Conservation (phyloP, 2,797 vertebrate species). For the Uromys caudimaculatus region DNA sequence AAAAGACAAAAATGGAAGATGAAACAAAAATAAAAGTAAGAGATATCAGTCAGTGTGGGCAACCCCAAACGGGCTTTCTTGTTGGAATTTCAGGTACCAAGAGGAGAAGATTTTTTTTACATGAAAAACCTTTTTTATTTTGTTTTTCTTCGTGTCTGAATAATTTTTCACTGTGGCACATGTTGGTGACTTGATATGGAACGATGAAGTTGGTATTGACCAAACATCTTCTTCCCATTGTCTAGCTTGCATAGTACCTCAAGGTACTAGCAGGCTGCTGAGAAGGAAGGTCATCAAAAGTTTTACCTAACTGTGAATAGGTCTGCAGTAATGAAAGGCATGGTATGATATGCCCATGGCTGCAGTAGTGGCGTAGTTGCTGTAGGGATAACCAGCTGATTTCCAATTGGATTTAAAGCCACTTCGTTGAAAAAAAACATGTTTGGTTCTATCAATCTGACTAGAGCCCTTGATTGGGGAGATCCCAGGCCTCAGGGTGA, state of each 20-base stretch:
- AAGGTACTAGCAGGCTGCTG: too few relatives aligned
- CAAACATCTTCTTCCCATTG: not conserved
- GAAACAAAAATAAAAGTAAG: conserved; percentile 28
- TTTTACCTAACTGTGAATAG: too few relatives aligned
- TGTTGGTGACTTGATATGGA: not conserved
- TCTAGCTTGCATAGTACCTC: not conserved
- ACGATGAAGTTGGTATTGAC: not conserved
- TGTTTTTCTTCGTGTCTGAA: not conserved
- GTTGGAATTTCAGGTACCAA: not conserved
- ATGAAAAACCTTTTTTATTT: not conserved
- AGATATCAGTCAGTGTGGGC: not conserved
- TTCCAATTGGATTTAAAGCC: not conserved
- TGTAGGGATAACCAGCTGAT: not conserved
- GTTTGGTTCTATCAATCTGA: not conserved
- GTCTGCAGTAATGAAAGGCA: not conserved
- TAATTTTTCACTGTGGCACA: not conserved
- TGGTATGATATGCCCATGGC: not conserved
- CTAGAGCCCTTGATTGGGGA: too few relatives aligned
- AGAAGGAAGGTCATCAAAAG: not conserved
- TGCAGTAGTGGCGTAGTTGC: too few relatives aligned
- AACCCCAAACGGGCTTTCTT: not conserved
- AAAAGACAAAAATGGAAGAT: conserved; percentile 36
- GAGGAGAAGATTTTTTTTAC: too few relatives aligned
- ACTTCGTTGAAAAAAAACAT: not conserved
- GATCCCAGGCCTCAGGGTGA: not conserved